These are phyloP conservation scores for Malurus splendens DNA, from an alignment of 2,797 vertebrate genomes.

Conservation along the genomic window DNA sequence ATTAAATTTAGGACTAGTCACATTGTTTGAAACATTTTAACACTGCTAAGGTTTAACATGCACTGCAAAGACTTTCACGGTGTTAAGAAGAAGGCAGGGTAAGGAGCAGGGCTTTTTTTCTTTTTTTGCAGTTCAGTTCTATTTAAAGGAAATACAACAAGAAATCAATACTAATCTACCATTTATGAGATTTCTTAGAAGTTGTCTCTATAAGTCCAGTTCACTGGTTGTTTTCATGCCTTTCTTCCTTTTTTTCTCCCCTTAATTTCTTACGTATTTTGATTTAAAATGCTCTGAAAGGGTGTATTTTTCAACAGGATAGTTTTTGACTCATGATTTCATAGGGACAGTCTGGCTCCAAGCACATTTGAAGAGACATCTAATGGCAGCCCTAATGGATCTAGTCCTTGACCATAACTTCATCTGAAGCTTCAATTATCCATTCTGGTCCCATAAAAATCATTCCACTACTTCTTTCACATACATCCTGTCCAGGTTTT, in stretches of 20 bases:
- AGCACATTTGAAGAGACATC: neutral
- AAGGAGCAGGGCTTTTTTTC: neutral
- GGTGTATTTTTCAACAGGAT: neutral
- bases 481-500: neutral
- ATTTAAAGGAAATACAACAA: neutral
- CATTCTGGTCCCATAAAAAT: neutral
- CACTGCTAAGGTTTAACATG: neutral
- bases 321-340: neutral
- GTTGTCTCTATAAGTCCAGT: neutral
- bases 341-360: neutral
- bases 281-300: neutral
- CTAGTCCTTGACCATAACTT: neutral
- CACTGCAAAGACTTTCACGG: neutral
- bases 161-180: slow-evolving; percentile 4
- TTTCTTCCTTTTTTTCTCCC: neutral
- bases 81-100: neutral
- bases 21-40: neutral
- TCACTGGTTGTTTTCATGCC: neutral
- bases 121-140: neutral
- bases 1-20: neutral
- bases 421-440: neutral
- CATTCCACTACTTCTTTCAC: neutral
- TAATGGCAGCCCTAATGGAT: neutral
- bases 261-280: neutral
- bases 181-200: slow-evolving; percentile 19